These are phyloP conservation scores for Aphidius colemani DNA, from an alignment of 2,888 invertebrate species.

Conservation along the genomic window DNA sequence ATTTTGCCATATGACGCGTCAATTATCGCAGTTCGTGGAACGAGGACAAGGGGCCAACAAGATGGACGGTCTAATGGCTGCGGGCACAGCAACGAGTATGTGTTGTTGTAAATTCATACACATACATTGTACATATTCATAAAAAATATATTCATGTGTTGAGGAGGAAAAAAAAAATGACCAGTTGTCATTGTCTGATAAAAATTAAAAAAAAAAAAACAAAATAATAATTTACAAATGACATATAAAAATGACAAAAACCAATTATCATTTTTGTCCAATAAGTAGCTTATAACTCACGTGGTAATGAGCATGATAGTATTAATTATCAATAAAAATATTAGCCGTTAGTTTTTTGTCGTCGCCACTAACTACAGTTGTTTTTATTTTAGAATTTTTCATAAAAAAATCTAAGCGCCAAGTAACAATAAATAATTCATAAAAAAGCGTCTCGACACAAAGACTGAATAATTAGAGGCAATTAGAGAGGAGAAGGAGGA, in stretches of 20 bases:
- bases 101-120: constrained; percentile 11
- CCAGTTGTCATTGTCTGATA: no score
- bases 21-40: constrained; percentile 47
- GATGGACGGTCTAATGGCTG: constrained; percentile 48
- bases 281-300: constrained; percentile 44
- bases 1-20: constrained; percentile 50
- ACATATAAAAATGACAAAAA: no score
- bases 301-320: constrained; percentile 54
- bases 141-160: neutral
- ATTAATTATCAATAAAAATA: constrained; percentile 40
- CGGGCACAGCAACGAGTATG: constrained; percentile 39
- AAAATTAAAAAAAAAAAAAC: no score
- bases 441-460: constrained; percentile 44
- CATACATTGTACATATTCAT: neutral
- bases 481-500: constrained; percentile 39
- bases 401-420: no score
- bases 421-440: no score
- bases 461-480: no score
- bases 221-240: no score
- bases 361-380: constrained; percentile 31
- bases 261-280: constrained; percentile 5
- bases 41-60: constrained; percentile 54
- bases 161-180: constrained; percentile 19
- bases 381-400: no score
- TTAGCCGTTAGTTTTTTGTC: constrained; percentile 38